Percentiles rank a stretch among this genome's conserved stretches.
Evolutionary conservation across 2,888 invertebrate species (phyloP).

Genomic region (Anthrax anthrax): DNA sequence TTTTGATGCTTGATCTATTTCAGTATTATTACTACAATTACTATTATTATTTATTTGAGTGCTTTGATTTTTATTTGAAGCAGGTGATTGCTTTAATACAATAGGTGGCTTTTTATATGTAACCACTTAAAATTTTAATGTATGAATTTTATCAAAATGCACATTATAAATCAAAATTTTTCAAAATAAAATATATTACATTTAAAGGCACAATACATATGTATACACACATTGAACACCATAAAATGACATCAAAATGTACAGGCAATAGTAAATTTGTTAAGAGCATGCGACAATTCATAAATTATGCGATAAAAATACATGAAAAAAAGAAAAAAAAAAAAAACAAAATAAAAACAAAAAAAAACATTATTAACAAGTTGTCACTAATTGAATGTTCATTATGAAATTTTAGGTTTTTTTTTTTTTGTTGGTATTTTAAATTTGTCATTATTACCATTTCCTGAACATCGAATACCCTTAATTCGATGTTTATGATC

Average conservation of each 20-base stretch:
- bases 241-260: background rate
- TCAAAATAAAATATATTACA: too few species aligned
- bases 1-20: slow-evolving; percentile 1
- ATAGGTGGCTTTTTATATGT: slow-evolving; percentile 60
- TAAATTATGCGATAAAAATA: slow-evolving; percentile 10
- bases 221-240: too few species aligned
- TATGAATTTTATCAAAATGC: background rate
- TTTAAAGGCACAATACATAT: too few species aligned
- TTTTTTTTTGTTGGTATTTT: background rate
- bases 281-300: slow-evolving; percentile 12
- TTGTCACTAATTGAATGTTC: slow-evolving; percentile 9
- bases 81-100: slow-evolving; percentile 14
- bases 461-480: slow-evolving; percentile 32
- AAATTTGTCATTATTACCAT: slow-evolving; percentile 27
- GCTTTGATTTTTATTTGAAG: slow-evolving; percentile 6
- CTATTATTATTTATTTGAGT: slow-evolving; percentile 1
- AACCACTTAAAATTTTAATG: slow-evolving; percentile 42
- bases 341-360: slow-evolving; percentile 14
- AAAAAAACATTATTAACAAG: slow-evolving; percentile 7
- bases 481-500: slow-evolving; percentile 28
- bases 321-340: slow-evolving; percentile 14
- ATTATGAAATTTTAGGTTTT: background rate
- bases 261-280: too few species aligned
- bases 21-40: background rate
- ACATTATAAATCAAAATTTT: too few species aligned